Conservation (phyloP, 1,140 invertebrate species). For the Bathynomus jamesi region DNA sequence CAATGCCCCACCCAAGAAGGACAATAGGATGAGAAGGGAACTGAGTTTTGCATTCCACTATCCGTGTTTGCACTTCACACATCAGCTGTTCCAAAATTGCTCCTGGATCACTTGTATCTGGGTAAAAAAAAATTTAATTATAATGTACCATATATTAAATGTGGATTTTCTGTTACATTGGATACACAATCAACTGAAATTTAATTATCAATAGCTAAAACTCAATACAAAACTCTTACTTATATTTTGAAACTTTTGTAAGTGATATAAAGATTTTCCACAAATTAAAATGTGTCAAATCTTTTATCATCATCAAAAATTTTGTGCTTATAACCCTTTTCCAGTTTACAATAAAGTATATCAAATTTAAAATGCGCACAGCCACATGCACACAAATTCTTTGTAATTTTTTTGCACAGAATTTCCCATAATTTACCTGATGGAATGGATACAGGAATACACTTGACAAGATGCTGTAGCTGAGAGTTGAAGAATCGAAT, state of each 20-base stretch:
- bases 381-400: no score
- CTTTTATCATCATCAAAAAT: no score
- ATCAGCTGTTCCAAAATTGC: slow-evolving; percentile 4
- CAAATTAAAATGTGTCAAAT: no score
- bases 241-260: no score
- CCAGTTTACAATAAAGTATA: no score
- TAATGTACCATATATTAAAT: no score
- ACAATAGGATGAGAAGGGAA: slow-evolving; percentile 55
- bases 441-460: not conserved
- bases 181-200: not conserved
- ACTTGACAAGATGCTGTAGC: slow-evolving; percentile 26
- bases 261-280: no score
- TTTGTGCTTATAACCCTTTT: no score
- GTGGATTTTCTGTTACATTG: no score
- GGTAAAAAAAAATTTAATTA: not conserved
- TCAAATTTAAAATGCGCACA: no score
- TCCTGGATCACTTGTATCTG: not conserved
- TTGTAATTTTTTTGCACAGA: no score
- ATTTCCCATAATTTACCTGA: not conserved
- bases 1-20: slow-evolving; percentile 66
- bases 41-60: slow-evolving; percentile 3
- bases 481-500: slow-evolving; percentile 21
- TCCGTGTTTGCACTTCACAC: not conserved
- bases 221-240: not conserved
- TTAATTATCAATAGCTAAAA: not conserved